Base-by-base conservation (phyloP, 2,888 invertebrate species). In the Strigamia crassipes region DNA sequence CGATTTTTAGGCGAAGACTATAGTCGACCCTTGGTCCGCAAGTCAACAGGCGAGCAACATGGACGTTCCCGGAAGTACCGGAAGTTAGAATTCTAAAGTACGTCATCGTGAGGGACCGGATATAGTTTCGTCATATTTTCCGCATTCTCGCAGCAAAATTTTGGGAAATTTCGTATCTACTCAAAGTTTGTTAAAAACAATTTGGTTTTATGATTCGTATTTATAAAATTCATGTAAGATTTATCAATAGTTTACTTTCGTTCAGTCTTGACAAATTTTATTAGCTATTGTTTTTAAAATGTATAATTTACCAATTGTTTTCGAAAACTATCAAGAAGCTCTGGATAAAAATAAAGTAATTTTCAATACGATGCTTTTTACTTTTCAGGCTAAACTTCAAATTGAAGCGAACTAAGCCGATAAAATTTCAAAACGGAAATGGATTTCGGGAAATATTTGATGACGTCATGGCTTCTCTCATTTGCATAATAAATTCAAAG, bases 401-500 rank as follows among this genome's bases (percentile, higher is more conserved):
- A 73, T 27, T 73, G 27, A 73, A 23, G 27, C 31, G 31, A 34
- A 78, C 27, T 34, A 12, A 8, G 13, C 13, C 12, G 27, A 31
- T 9, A 31, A 78, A 78, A 21, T 15, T 23, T 42, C 38, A 41
- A 38, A 78, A 18, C 78, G 78, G 78, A 78, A 78, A 42, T 78
- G 78, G 38, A 41, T 27, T 73, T 73, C n/a, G 41, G 41, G 41
- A 38, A 78, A 38, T 41, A 38, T 78, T 41, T 5, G 18, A 78
- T 78, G 78, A 78, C 78, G 42, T 78, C 78, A 78, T 78, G 78
- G 78, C 78, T 21, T 78, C 78, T 38, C 78, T 81, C 81, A 81
- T 81, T 81, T 81, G 78, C 81, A 81, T 81, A 81, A 81, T 81
- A 81, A 77, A 81, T 81, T 81, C 81, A 81, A 81, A 81, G 81